These are phyloP conservation scores for Amphiprion ocellaris DNA, from an alignment of 2,113 vertebrate species.

Conservation along the genomic window DNA sequence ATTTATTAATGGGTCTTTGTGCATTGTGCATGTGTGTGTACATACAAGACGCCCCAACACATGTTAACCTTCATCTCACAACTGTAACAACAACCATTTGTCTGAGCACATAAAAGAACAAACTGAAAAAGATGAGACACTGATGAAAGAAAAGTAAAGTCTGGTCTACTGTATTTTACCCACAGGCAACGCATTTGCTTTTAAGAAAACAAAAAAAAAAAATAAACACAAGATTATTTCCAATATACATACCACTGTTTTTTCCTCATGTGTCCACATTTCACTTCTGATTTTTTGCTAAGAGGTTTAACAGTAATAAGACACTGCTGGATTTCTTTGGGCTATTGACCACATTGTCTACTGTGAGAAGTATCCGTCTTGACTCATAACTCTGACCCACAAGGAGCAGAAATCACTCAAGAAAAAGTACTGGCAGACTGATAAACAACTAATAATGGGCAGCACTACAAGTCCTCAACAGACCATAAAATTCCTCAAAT, in stretches of 20 bases:
- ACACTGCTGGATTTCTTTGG: background rate
- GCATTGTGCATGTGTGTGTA: slow-evolving; percentile 20
- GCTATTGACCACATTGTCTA: slow-evolving; percentile 9
- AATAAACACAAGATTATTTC: background rate
- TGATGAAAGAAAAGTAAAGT: slow-evolving; percentile 24
- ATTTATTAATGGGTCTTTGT: slow-evolving; percentile 32
- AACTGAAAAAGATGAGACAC: background rate
- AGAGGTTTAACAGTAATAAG: slow-evolving; percentile 29
- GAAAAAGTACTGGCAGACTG: slow-evolving; percentile 18
- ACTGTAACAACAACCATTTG: slow-evolving; percentile 10
- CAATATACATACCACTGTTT: slow-evolving; percentile 29
- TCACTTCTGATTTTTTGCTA: slow-evolving; percentile 33
- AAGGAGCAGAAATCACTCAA: slow-evolving; percentile 26
- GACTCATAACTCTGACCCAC: background rate
- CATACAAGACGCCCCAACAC: slow-evolving; percentile 23
- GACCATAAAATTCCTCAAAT: slow-evolving; percentile 44
- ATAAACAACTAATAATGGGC: slow-evolving; percentile 7
- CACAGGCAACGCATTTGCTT: slow-evolving; percentile 6
- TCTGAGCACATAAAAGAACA: slow-evolving; percentile 5
- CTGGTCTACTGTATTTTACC: slow-evolving; percentile 11
- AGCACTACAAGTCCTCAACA: slow-evolving; percentile 23
- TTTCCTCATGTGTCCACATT: slow-evolving; percentile 13
- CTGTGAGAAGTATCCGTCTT: background rate
- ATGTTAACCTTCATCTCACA: slow-evolving; percentile 27
- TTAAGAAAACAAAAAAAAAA: background rate